Evolutionary conservation across 2,888 invertebrate genomes (phyloP).

Genomic region (Drosophila picticornis): DNA sequence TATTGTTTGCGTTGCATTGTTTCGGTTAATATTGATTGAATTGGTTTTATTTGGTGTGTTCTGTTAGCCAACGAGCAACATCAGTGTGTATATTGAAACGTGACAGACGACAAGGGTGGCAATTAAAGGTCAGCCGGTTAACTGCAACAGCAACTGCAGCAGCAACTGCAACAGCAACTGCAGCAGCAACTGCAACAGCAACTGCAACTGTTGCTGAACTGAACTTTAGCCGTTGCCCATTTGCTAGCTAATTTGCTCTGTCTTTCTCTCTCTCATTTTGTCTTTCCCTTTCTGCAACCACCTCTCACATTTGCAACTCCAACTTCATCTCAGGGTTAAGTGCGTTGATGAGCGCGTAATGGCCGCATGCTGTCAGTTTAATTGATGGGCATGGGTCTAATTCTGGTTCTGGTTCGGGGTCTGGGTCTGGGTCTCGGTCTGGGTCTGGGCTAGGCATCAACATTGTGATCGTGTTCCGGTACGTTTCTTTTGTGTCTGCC

Average conservation of each 20-base stretch:
- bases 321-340: conserved; percentile 31
- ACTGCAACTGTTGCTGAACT: conserved; percentile 9
- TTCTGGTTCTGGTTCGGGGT: conserved; percentile 5
- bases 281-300: background rate
- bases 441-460: conserved; percentile 12
- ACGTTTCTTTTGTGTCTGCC: conserved; percentile 14
- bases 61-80: background rate
- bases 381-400: conserved; percentile 53
- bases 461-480: conserved; percentile 17
- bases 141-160: conserved; percentile 18
- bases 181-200: conserved; percentile 9
- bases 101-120: conserved; percentile 3
- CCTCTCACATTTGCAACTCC: background rate
- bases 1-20: background rate
- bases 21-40: conserved; percentile 1
- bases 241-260: background rate
- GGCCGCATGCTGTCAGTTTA: conserved; percentile 56
- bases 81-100: conserved; percentile 29
- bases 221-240: conserved; percentile 18
- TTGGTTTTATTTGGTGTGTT: background rate
- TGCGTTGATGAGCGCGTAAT: conserved; percentile 72
- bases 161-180: conserved; percentile 8
- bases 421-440: conserved; percentile 12
- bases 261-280: background rate
- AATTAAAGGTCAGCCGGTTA: conserved; percentile 38